Base-by-base conservation (phyloP, 2,888 invertebrate genomes). In the Drosophila rubida region DNA sequence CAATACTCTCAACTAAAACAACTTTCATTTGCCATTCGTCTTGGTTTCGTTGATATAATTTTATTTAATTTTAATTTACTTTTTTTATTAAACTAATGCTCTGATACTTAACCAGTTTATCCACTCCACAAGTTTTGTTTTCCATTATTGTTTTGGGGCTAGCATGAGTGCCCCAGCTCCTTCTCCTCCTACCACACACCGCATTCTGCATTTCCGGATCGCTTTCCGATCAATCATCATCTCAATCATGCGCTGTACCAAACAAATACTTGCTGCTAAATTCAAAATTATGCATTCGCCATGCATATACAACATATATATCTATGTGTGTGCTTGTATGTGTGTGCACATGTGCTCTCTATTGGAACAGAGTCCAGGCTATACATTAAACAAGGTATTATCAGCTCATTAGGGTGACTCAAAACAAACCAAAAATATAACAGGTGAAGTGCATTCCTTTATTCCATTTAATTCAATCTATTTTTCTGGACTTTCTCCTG, bases 371-470 rank as follows among this genome's bases (percentile, higher is more conserved):
- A 76, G 48, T 27, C 41, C 32, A 39, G 65, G 50, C 66, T 42
- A 7, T n/a, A n/a, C 32, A 32, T 32, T n/a, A 19, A 25, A 58
- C 8, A 67, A 45, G 51, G 39, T 44, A 55, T 55, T 41, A 27
- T 49, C 41, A 58, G 68, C 57, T 42, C 44, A 65, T 51, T 62
- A 55, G 65, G 65, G 44, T 48, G 46, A 50, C 50, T 46, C 57
- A n/a, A 70, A 58, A 65, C 55, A 46, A 27, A 25, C 27, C 58
- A 49, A 57, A 49, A 30, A 55, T 14, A 57, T 14, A 57, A 48
- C 76, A 76, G 70, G 76, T 78, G 78, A 75, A 55, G 60, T 75
- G 73, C 63, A 13, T 25, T 48, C n/a, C 35, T 11, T 22, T 22
- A 23, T 14, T 22, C 7, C 8, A 4, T 0, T 5, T 16, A 8